phyloP scores from a whole-genome alignment of 2,113 vertebrate species.

The Typhlomys cinereus region DNA sequence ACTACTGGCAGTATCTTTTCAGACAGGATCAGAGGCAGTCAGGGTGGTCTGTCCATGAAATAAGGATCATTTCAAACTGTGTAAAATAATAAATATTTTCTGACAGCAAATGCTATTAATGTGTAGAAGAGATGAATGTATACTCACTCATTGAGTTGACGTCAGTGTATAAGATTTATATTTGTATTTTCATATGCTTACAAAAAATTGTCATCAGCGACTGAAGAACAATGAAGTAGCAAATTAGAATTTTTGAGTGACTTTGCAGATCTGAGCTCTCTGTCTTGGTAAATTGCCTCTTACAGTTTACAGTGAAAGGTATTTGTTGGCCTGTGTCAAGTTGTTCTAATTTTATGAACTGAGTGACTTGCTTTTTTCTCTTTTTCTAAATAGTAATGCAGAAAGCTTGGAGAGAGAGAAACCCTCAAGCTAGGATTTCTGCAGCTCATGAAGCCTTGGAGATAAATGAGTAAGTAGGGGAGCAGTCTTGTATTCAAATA shows the following conservation, averaged over 20 bases:
- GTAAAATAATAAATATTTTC: slow-evolving; percentile 12
- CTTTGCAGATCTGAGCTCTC: slow-evolving; percentile 43
- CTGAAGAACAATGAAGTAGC: slow-evolving; percentile 3
- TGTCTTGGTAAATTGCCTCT: slow-evolving; percentile 33
- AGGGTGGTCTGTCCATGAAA: neutral
- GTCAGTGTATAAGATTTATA: slow-evolving; percentile 36
- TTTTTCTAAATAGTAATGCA: slow-evolving; percentile 93
- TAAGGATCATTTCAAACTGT: slow-evolving; percentile 25
- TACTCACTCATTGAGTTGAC: neutral
- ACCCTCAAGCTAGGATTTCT: slow-evolving; percentile 98
- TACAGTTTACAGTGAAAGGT: slow-evolving; percentile 52
- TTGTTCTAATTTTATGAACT: slow-evolving; percentile 58
- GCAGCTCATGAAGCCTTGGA: slow-evolving; percentile 98
- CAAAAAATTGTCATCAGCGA: neutral
- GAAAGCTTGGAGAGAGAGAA: slow-evolving; percentile 99
- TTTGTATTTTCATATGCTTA: neutral
- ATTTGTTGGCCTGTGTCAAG: slow-evolving; percentile 32
- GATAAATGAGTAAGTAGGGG: slow-evolving; percentile 94
- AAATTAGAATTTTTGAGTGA: slow-evolving; percentile 47
- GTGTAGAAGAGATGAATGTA: slow-evolving; percentile 24
- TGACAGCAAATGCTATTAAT: slow-evolving; percentile 19
- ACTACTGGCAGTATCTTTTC: neutral
- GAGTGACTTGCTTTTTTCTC: slow-evolving; percentile 72
- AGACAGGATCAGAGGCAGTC: neutral
- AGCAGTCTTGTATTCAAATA: slow-evolving; percentile 16